These are phyloP conservation scores for Drosophila fulvimacula DNA, from an alignment of 2,888 invertebrate genomes.

Conservation along the genomic window DNA sequence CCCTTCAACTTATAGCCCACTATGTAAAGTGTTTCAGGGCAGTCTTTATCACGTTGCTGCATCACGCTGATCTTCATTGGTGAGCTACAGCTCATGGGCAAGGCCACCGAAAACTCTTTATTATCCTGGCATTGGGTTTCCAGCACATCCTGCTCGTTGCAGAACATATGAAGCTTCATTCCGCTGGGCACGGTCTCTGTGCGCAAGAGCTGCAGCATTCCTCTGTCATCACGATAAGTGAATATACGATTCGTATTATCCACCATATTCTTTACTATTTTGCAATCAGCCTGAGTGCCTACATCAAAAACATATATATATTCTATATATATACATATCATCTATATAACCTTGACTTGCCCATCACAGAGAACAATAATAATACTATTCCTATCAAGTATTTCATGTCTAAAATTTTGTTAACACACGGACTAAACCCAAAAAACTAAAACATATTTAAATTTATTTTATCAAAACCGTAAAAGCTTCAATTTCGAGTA, in stretches of 20 bases:
- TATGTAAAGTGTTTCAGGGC: slow-evolving; percentile 40
- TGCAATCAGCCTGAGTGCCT: slow-evolving; percentile 33
- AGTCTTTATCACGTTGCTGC: slow-evolving; percentile 19
- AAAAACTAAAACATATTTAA: not conserved
- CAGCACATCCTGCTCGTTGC: slow-evolving; percentile 35
- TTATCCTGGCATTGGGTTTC: slow-evolving; percentile 50
- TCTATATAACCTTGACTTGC: not conserved
- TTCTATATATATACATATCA: not conserved
- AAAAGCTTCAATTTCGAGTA: not conserved
- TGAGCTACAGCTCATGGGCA: slow-evolving; percentile 44
- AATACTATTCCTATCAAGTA: not conserved
- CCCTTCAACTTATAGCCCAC: slow-evolving; percentile 50
- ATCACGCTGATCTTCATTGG: slow-evolving; percentile 41
- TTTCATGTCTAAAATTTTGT: slow-evolving; percentile 5
- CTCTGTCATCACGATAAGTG: slow-evolving; percentile 46
- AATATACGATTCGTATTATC: slow-evolving; percentile 59
- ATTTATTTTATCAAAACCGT: not conserved
- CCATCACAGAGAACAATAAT: not conserved
- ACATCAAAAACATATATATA: not conserved
- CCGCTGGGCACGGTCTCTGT: slow-evolving; percentile 50
- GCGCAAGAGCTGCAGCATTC: slow-evolving; percentile 46
- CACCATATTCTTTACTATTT: slow-evolving; percentile 17
- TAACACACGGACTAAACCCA: not conserved
- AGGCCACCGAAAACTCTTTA: slow-evolving; percentile 24
- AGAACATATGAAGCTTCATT: slow-evolving; percentile 45